phyloP scores from a whole-genome alignment of 2,113 vertebrate genomes.

The Amblyopsis rosae region DNA sequence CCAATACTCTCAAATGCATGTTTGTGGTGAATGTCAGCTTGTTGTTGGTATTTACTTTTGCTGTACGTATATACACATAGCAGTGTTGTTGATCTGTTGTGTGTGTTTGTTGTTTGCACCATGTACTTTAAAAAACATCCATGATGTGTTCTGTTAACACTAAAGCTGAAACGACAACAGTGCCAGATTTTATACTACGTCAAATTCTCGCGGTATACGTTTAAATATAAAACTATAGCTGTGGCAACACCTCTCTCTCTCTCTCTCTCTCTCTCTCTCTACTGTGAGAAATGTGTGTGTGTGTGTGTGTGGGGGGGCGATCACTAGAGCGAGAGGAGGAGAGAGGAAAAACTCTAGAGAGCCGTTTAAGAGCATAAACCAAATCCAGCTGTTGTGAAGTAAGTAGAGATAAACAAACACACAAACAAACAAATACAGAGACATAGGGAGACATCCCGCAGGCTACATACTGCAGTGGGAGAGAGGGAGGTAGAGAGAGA shows the following conservation, averaged over 20 bases:
- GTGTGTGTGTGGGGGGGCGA: not conserved
- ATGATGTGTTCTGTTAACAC: slow-evolving; percentile 30
- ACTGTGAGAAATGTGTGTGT: not conserved
- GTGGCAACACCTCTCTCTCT: slow-evolving; percentile 36
- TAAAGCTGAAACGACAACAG: slow-evolving; percentile 27
- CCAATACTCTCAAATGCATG: not conserved
- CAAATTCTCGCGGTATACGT: slow-evolving; percentile 29
- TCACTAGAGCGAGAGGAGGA: not conserved
- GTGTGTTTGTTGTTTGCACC: not conserved
- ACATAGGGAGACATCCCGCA: slow-evolving; percentile 28
- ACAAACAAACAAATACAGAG: slow-evolving; percentile 40
- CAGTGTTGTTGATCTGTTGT: not conserved
- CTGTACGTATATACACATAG: too few relatives aligned
- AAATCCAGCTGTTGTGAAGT: slow-evolving; percentile 58
- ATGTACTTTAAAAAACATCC: slow-evolving; percentile 4
- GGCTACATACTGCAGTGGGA: slow-evolving; percentile 30
- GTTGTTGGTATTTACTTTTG: too few relatives aligned
- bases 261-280: slow-evolving; percentile 3
- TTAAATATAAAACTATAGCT: slow-evolving; percentile 25
- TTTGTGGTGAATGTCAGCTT: too few relatives aligned
- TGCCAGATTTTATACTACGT: slow-evolving; percentile 24
- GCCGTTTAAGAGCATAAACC: slow-evolving; percentile 44
- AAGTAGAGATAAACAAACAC: slow-evolving; percentile 63
- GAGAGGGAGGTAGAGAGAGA: slow-evolving; percentile 20
- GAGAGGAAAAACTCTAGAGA: slow-evolving; percentile 16